Percentiles rank a stretch among this genome's conserved stretches.
Conservation (phyloP, 2,888 invertebrate species). For the Lithophane ornitopus region DNA sequence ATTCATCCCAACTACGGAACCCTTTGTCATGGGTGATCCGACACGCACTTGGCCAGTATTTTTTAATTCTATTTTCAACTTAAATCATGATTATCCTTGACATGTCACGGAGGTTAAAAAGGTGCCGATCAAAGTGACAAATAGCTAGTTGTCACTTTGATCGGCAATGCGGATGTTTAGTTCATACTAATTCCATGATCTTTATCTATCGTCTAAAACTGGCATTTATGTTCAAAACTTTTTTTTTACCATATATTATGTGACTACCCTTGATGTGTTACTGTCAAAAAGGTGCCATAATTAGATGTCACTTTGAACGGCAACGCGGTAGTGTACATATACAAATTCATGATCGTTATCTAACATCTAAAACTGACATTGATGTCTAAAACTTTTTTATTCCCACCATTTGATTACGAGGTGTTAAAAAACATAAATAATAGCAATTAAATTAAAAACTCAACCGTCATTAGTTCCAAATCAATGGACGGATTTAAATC, state of each 20-base stretch:
- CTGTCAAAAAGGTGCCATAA: too few relatives aligned
- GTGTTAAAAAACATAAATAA: too few relatives aligned
- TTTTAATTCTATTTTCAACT: not conserved
- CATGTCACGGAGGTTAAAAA: slow-evolving; percentile 1
- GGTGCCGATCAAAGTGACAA: not conserved
- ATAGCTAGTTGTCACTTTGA: not conserved
- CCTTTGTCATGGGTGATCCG: too few relatives aligned
- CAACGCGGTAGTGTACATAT: too few relatives aligned
- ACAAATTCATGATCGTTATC: not conserved
- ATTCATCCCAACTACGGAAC: too few relatives aligned
- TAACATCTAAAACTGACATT: not conserved
- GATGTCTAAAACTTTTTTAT: not conserved
- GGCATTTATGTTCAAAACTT: not conserved
- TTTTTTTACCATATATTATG: not conserved
- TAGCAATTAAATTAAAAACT: not conserved
- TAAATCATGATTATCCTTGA: not conserved
- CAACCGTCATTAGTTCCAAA: too few relatives aligned
- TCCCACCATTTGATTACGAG: too few relatives aligned
- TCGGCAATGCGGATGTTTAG: not conserved
- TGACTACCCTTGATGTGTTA: too few relatives aligned
- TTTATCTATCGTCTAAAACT: not conserved
- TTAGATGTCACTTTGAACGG: too few relatives aligned
- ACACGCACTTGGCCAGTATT: too few relatives aligned
- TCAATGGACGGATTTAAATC: not conserved
- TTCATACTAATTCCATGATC: not conserved